Base-by-base conservation (phyloP, 2,888 invertebrate species). In the Nyleta sp. region DNA sequence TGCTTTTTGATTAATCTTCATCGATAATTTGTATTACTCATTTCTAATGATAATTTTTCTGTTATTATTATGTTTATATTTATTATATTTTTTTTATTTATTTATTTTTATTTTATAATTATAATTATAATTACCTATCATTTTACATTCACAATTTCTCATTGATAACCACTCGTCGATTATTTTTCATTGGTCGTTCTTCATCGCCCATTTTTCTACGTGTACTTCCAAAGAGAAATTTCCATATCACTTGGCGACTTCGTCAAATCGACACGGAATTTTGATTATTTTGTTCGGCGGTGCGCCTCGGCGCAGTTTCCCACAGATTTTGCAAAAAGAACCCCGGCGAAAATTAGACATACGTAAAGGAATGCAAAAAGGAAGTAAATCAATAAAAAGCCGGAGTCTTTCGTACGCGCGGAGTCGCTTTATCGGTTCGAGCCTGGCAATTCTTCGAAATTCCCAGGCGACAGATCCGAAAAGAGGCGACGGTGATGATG, bases 371-470 rank as follows among this genome's bases (percentile, higher is more conserved):
- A 62, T 72, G 48, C 48, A 57, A 60, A 74, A 60, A 67, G 38
- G 53, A 60, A 53, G 60, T 38, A 20, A 73, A 59, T 65, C 73
- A 53, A 35, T 70, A 70, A 71, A 65, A 70, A 71, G 57, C 17
- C 35, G 15, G 50, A 44, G 38, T 46, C 59, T 50, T 65, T 44
- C 40, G 50, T 59, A 50, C 55, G 24, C 10, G 31, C 8, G 35
- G 38, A 59, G 46, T 33, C 44, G 55, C 33, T 48, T 55, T 50
- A 50, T 38, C 48, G 48, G 62, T 15, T 62, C 50, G 60, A 77
- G 65, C 33, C 44, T 46, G 53, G 33, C 60, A 71, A 77, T 77
- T 71, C 17, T 44, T 52, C 24, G 46, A 42, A 77, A 65, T 77
- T 71, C 65, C 42, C 70, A 17, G 40, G 17, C 53, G 71, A 60